Evolutionary conservation across 2,113 vertebrate species (phyloP), one percentile per base, ranked within the genome.

Genomic region (Bujurquina vittata): DNA sequence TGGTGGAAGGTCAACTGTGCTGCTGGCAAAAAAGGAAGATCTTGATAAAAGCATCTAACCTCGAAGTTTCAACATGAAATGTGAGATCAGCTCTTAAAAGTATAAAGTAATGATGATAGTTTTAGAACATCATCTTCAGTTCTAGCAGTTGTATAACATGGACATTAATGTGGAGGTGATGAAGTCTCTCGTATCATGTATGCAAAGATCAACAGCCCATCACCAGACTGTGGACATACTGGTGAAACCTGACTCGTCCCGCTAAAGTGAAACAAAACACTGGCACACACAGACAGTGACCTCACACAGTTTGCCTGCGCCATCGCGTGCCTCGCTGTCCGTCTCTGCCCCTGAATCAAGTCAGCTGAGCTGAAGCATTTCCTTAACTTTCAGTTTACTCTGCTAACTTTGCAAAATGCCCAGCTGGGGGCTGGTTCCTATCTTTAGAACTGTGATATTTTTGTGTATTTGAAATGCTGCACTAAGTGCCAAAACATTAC

Each of bases 331-430:
- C 40, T 40, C 17, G 8, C 29, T 1, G 6, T 5, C n/a, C 52
- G 29, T 1, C 8, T 57, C 59, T 62, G 56, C 7, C 14, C 10
- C 65, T 22, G 9, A 54, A 15, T 7, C 20, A 15, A n/a, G n/a
- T 52, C 49, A 82, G 20, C 56, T 81, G 60, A 40, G 37, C n/a
- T 10, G 0, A 1, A 29, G 37, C 6, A 5, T 52, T 74, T 82
- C 79, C 87, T 90, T 92, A 86, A 84, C 86, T 91, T 87, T 92
- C 90, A 7, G 4, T 92, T 91, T 40, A 3, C 3, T 26, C 20
- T 1, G 26, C 40, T 52, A 78, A 46, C 22, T 4, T 20, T 0
- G 35, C 6, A 57, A 8, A 40, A 43, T 26, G 20, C 11, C 31
- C 46, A 54, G 18, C 26, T 14, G 65, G 12, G 17, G 65, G 49